phyloP scores from a whole-genome alignment of 2,888 invertebrate genomes.

The Spodoptera exigua region DNA sequence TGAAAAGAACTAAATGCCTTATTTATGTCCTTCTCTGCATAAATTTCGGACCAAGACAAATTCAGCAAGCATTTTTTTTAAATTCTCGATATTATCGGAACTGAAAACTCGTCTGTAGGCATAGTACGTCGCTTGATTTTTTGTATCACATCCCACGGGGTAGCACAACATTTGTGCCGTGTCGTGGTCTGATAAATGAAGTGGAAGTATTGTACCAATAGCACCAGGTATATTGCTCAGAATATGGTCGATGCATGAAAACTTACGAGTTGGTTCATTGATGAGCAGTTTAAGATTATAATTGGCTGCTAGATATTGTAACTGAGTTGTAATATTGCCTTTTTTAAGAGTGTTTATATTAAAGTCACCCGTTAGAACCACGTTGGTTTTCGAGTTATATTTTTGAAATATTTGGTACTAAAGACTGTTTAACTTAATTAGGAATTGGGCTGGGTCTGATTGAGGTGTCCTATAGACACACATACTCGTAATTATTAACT shows the following conservation, averaged over 20 bases:
- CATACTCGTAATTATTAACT: neutral
- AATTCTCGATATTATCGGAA: neutral
- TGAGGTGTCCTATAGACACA: slow-evolving; percentile 4
- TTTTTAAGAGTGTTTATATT: neutral
- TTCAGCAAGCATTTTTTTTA: slow-evolving; percentile 1
- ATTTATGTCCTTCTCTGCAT: slow-evolving; percentile 2
- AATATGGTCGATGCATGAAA: slow-evolving; percentile 9
- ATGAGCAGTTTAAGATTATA: neutral
- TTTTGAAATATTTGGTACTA: neutral
- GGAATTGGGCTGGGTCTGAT: neutral
- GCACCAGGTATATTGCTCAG: slow-evolving; percentile 6
- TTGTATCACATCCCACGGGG: neutral
- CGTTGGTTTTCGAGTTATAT: neutral
- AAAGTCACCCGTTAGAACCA: too few species aligned
- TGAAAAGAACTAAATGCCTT: slow-evolving; percentile 6
- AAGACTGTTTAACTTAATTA: neutral
- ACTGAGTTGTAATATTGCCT: neutral
- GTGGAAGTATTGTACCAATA: neutral
- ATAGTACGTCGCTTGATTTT: neutral
- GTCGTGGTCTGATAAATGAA: slow-evolving; percentile 2
- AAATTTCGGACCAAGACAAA: slow-evolving; percentile 1
- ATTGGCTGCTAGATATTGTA: neutral
- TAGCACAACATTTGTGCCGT: slow-evolving; percentile 4
- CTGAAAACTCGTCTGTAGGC: neutral
- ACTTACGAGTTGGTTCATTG: neutral